Evolutionary conservation across 2,113 vertebrate genomes (phyloP), one percentile per base, ranked within the genome.

Genomic region (Aviceda subcristata): DNA sequence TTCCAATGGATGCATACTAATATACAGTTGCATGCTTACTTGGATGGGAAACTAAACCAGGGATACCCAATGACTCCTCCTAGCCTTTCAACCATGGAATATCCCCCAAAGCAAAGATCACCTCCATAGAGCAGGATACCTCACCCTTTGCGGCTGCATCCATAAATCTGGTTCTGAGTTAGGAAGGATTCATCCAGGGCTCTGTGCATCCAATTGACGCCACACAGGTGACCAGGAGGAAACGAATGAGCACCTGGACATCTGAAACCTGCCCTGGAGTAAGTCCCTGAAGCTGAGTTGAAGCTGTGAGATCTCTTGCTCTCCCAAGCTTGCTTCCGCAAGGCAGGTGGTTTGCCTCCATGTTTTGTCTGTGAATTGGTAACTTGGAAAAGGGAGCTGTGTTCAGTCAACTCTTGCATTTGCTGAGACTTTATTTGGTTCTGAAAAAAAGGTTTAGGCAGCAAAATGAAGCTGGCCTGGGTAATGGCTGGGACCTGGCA

Each of bases 241-340:
- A 13, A 12, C 0, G 4, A 14, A 20, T 3, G 34, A 51, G 48
- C 26, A 5, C 1, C 0, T 8, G 12, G 21, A 9, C 11, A 1
- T 8, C 85, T 18, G 3, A 55, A 22, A 14, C 20, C 71, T 45
- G 71, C 48, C 21, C 80, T 38, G 60, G 63, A 10, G 21, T 43
- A 16, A 2, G 14, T 57, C 36, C 43, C 88, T 20, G 27, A 1
- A 14, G 73, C 50, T 21, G 23, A 71, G 80, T 19, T n/a, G 66
- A 23, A 1, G 6, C 60, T 29, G 30, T 38, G 91, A 36, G 17
- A 27, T 57, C 69, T 27, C 13, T 32, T 43, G 0, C 30, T 17
- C n/a, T 26, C 39, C 90, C 69, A 9, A 30, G 20, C 48, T 43
- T 12, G 3, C 27, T 46, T 29, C 27, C 29, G 38, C 51, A 7